Conservation (phyloP, 2,888 invertebrate genomes). For the Acanthoscelides obtectus region DNA sequence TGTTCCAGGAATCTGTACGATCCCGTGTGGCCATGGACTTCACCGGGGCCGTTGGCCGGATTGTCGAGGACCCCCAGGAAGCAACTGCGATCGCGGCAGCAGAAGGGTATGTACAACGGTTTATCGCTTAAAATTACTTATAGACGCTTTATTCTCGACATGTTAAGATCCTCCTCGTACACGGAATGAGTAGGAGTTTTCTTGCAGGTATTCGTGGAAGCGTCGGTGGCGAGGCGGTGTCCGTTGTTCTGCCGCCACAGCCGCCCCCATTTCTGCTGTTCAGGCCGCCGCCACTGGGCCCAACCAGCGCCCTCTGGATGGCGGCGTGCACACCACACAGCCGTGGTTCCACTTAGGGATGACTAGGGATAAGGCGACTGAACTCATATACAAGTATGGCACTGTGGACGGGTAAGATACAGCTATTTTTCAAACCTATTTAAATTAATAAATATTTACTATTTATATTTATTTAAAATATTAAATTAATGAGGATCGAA, state of each 20-base stretch:
- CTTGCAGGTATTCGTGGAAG: constrained; percentile 40
- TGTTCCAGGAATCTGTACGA: constrained; percentile 52
- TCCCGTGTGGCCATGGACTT: constrained; percentile 64
- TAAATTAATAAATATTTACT: no score
- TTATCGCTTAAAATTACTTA: no score
- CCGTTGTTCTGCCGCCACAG: constrained; percentile 1
- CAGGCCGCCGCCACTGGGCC: constrained; percentile 7
- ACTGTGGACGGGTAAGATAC: constrained; percentile 54
- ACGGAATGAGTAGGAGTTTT: no score
- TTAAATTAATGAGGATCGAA: no score
- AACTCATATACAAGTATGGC: constrained; percentile 51
- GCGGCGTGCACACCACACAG: constrained; percentile 52
- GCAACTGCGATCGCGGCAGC: constrained; percentile 57
- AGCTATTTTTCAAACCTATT: no score
- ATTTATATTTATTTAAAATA: no score
- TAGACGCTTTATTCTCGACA: no score
- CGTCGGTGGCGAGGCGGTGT: constrained; percentile 39
- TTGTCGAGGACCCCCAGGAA: constrained; percentile 60
- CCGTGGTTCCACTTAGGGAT: constrained; percentile 61
- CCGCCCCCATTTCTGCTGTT: no score
- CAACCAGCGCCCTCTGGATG: constrained; percentile 20
- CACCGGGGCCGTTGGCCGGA: constrained; percentile 57
- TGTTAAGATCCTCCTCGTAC: no score
- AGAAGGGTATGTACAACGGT: constrained; percentile 51
- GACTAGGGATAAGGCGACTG: constrained; percentile 55